A percentile compares a stretch with the other conserved stretches of the same genome.
Evolutionary conservation across 23 tunicate genomes (phyloP).

Genomic region (Trididemnum nubilum): DNA sequence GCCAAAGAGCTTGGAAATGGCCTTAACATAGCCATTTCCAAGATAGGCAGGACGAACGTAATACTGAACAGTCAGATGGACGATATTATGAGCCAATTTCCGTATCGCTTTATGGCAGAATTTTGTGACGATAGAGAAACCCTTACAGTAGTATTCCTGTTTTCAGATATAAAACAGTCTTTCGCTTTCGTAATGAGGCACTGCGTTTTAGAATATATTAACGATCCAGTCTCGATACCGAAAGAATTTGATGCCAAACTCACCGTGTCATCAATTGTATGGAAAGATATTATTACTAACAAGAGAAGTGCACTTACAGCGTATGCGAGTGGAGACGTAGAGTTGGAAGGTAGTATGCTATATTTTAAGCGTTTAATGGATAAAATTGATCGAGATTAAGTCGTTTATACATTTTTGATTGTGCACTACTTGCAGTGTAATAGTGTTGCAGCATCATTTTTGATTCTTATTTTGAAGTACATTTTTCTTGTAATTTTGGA

Average conservation of each 20-base stretch:
- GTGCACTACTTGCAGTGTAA: too few relatives aligned
- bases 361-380: constrained; percentile 29
- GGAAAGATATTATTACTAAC: constrained; percentile 24
- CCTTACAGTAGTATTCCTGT: constrained; percentile 27
- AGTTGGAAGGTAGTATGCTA: constrained; percentile 33
- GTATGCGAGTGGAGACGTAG: constrained; percentile 48
- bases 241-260: constrained; percentile 37
- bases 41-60: background rate
- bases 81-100: constrained; percentile 5
- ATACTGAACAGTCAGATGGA: background rate
- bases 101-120: constrained; percentile 39
- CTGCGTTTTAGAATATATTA: constrained; percentile 41
- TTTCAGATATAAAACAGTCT: constrained; percentile 31
- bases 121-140: constrained; percentile 26
- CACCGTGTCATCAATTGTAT: constrained; percentile 15
- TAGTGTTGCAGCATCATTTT: too few relatives aligned
- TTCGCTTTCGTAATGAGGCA: constrained; percentile 42
- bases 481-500: too few relatives aligned
- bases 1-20: constrained; percentile 46
- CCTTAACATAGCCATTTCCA: background rate
- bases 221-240: background rate
- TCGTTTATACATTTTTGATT: too few relatives aligned
- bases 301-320: constrained; percentile 20
- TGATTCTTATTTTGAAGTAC: too few relatives aligned
- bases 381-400: background rate